These are phyloP conservation scores for Holothuria scabra DNA, from an alignment of 53 echinoderm and acorn worm species.

Conservation along the genomic window DNA sequence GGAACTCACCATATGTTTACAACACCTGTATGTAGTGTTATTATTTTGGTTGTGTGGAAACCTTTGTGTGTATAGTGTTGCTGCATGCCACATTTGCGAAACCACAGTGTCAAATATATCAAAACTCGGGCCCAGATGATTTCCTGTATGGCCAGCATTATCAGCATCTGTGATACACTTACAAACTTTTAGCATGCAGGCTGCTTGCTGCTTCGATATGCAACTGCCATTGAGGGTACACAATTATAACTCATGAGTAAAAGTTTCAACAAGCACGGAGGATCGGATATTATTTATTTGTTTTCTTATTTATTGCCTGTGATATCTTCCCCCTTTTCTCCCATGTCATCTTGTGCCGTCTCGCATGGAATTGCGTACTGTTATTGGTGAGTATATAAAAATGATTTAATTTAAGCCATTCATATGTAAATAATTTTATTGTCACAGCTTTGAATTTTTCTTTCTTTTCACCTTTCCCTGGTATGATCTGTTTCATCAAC, in stretches of 20 bases:
- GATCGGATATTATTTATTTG: slow-evolving; percentile 26
- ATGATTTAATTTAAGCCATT: too few relatives aligned
- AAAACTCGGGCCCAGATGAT: too few relatives aligned
- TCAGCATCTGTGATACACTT: too few relatives aligned
- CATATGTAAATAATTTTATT: too few relatives aligned
- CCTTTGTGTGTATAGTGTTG: slow-evolving; percentile 8
- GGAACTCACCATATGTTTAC: slow-evolving; percentile 27
- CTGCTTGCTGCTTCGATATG: too few relatives aligned
- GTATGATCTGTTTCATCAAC: too few relatives aligned
- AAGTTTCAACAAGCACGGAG: slow-evolving; percentile 1
- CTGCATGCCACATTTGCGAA: slow-evolving; percentile 46
- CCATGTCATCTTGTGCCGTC: slow-evolving; percentile 80
- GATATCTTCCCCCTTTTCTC: slow-evolving; percentile 69
- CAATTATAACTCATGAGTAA: too few relatives aligned
- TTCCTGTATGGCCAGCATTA: too few relatives aligned
- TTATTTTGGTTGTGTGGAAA: background rate
- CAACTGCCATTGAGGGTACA: too few relatives aligned
- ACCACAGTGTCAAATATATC: background rate
- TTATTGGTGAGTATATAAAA: slow-evolving; percentile 85
- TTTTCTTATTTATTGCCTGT: slow-evolving; percentile 70
- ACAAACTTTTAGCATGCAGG: too few relatives aligned
- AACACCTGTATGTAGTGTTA: slow-evolving; percentile 15
- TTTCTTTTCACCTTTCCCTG: too few relatives aligned
- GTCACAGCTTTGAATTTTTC: too few relatives aligned
- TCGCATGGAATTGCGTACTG: slow-evolving; percentile 94